Evolutionary conservation across 2,888 invertebrate species (phyloP), one percentile per base, ranked within the genome.

Genomic region (Molanna angustata): DNA sequence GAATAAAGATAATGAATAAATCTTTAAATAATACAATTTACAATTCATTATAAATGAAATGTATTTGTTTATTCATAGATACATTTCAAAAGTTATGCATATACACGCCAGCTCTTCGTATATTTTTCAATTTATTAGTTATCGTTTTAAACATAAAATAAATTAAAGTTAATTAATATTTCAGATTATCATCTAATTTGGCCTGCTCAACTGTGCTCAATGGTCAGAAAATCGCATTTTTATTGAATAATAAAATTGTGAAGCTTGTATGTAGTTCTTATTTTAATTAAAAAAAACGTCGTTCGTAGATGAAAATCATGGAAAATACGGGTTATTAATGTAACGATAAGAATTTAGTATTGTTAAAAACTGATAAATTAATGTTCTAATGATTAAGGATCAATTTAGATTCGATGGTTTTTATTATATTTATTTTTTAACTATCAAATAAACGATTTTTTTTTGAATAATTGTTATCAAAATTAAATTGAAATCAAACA

Each of bases 251-350:
- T 50, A 18, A 39, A 33, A 16, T 11, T 13, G 32, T 32, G 21
- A 49, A 19, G 49, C 49, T 48, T 40, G 16, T n/a, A n/a, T n/a
- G n/a, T 49, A 41, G 49, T 49, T 32, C 18, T 48, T 49, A 41
- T 22, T 39, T 4, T 37, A 35, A 41, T 49, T 39, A 40, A 49
- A 49, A 37, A 41, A 19, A 41, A 20, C 16, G 27, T 27, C 11
- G 27, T 27, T 27, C 33, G 14, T 50, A 44, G 43, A 37, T 19
- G 7, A 53, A 50, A 56, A 48, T 56, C 56, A 52, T 56, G 56
- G 56, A 56, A 44, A 52, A 51, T 56, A 56, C 56, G 56, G 56
- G 56, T 56, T 46, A n/a, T n/a, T n/a, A n/a, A n/a, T n/a, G n/a
- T n/a, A n/a, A n/a, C n/a, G n/a, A 35, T 46, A 46, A 46, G 46